Percentiles rank a stretch among this genome's conserved stretches.
Conservation (phyloP, 2,888 invertebrate genomes). For the Nymphalis polychloros region DNA sequence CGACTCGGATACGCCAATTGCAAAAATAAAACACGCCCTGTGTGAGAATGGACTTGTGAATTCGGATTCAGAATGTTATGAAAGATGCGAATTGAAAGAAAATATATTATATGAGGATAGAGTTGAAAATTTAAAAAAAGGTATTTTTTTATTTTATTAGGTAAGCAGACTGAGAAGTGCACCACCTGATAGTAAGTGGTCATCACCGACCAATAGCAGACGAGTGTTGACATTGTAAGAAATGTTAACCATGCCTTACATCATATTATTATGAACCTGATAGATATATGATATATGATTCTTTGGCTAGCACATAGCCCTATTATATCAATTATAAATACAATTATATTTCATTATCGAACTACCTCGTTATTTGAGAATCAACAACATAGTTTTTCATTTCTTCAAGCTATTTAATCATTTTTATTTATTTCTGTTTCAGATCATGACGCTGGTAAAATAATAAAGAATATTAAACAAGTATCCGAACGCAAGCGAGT, state of each 20-base stretch:
- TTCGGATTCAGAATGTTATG: neutral
- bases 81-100: slow-evolving; percentile 1
- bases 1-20: slow-evolving; percentile 56
- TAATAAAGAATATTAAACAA: slow-evolving; percentile 46
- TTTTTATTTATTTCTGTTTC: neutral
- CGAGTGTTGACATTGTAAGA: too few species aligned
- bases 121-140: slow-evolving; percentile 3
- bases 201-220: too few species aligned
- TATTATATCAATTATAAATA: too few species aligned
- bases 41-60: slow-evolving; percentile 17
- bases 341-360: too few species aligned
- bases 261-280: too few species aligned
- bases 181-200: too few species aligned
- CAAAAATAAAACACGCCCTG: slow-evolving; percentile 37
- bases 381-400: neutral
- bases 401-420: neutral
- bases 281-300: too few species aligned
- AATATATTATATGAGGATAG: slow-evolving; percentile 3
- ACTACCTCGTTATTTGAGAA: too few species aligned
- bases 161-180: too few species aligned
- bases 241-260: too few species aligned
- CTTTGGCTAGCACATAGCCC: too few species aligned
- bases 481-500: slow-evolving; percentile 65
- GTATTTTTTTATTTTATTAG: neutral
- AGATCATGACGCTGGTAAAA: slow-evolving; percentile 19